phyloP scores from a whole-genome alignment of 2,888 invertebrate species.

The Caenorhabditis uteleia region DNA sequence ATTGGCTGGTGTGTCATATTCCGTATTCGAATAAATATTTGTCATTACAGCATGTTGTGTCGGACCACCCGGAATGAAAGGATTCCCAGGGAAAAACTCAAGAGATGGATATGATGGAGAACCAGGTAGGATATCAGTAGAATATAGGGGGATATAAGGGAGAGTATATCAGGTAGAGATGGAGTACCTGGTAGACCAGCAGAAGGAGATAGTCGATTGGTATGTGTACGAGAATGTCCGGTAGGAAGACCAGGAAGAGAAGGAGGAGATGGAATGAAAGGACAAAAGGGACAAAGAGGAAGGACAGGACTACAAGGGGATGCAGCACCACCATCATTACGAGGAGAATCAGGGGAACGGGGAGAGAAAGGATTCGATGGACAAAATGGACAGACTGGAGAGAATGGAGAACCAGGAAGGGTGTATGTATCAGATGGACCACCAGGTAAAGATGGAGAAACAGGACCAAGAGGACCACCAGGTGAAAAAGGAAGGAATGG shows the following conservation, averaged over 20 bases:
- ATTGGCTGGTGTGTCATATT: conserved; percentile 16
- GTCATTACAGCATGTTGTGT: conserved; percentile 42
- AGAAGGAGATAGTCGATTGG: conserved; percentile 33
- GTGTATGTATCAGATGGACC: conserved; percentile 45
- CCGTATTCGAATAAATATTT: too few relatives aligned
- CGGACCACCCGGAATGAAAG: conserved; percentile 44
- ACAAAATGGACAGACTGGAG: conserved; percentile 27
- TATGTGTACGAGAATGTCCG: conserved; percentile 46
- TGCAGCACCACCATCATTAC: conserved; percentile 36
- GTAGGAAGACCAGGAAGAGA: conserved; percentile 40
- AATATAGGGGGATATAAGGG: conserved; percentile 45
- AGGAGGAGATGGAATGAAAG: conserved; percentile 37
- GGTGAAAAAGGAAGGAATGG: conserved; percentile 41
- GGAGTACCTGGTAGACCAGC: conserved; percentile 46
- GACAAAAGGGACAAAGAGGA: conserved; percentile 39
- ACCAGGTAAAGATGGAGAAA: conserved; percentile 47
- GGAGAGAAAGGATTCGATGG: conserved; percentile 48
- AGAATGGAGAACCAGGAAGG: conserved; percentile 45
- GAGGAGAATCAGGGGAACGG: conserved; percentile 37
- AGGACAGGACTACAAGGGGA: conserved; percentile 33
- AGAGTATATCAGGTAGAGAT: conserved; percentile 24
- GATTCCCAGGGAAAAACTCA: conserved; percentile 38
- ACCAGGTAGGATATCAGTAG: conserved; percentile 19
- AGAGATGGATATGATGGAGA: conserved; percentile 46
- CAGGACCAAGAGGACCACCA: conserved; percentile 41